Conservation (phyloP, 2,888 invertebrate species). For the Thera britannica region DNA sequence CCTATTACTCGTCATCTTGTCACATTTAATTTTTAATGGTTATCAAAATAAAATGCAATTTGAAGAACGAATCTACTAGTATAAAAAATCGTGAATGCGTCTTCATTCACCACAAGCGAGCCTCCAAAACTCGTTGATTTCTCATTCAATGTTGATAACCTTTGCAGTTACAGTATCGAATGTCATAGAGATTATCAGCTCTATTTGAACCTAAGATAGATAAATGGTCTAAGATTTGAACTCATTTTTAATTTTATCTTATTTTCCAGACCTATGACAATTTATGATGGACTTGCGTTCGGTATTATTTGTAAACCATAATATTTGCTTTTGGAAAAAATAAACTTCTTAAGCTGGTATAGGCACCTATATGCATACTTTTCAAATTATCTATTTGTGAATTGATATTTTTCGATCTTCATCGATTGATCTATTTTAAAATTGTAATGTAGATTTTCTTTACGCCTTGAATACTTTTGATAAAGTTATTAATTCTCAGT, state of each 20-base stretch:
- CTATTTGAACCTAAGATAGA: not conserved
- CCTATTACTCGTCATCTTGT: too few relatives aligned
- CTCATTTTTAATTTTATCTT: not conserved
- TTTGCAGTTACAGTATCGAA: conserved; percentile 16
- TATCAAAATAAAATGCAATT: not conserved
- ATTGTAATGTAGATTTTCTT: not conserved
- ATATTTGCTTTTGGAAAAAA: too few relatives aligned
- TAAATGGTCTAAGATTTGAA: not conserved
- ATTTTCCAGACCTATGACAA: conserved; percentile 19
- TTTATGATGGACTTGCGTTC: conserved; percentile 2
- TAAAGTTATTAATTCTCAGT: conserved; percentile 18
- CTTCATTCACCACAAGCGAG: not conserved
- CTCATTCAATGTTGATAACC: conserved; percentile 14
- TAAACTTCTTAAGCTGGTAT: too few relatives aligned
- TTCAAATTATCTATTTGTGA: too few relatives aligned
- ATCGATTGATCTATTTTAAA: too few relatives aligned
- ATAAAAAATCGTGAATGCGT: too few relatives aligned
- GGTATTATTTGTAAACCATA: not conserved
- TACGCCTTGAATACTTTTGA: not conserved
- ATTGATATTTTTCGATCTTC: too few relatives aligned
- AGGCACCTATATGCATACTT: too few relatives aligned
- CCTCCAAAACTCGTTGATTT: not conserved
- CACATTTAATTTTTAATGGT: not conserved
- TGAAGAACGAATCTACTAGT: not conserved
- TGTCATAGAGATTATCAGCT: conserved; percentile 13